Evolutionary conservation across 2,797 vertebrate species (phyloP), one percentile per base, ranked within the genome.

Genomic region (Sternarchorhynchus goeldii): DNA sequence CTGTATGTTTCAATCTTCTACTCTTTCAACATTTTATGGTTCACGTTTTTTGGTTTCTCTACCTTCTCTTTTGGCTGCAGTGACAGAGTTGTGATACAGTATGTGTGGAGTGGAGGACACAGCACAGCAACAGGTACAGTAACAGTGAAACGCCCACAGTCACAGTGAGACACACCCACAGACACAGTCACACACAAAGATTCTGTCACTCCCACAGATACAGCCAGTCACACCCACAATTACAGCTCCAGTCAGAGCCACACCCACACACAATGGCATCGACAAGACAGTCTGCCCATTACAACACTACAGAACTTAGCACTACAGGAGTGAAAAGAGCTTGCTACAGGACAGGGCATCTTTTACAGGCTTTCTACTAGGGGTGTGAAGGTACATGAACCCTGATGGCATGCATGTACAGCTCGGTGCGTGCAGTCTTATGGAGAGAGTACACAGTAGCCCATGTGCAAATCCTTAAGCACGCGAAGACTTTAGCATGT

Each of bases 1-100:
- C 6, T 76, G 32, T 87, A 85, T 86, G 75, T 81, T 84, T 4
- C 7, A 36, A 59, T 74, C 36, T 75, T 81, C 50, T 78, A 72
- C 83, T 62, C 67, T 76, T 79, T 77, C 66, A 25, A 66, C 10
- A 4, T 79, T 75, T 82, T 79, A 63, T 85, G 84, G 5, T 45
- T 75, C 64, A 18, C 55, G 81, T 86, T 83, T 3, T 67, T 67
- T 60, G 55, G 65, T 75, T 73, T 67, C 29, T 67, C 83, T 82
- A 86, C 83, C 20, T 77, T 55, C 25, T 25, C 25, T 25, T 25
- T 25, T 25, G 25, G 25, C 25, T 25, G 25, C 25, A 25, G 25
- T 25, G 25, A 25, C 1, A 25, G 25, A 25, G 25, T 25, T 25
- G 25, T 25, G 25, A 25, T 25, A 25, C 25, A 25, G 25, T 25